A percentile compares a stretch with the other conserved stretches of the same genome.
These are phyloP conservation scores for Synchiropus splendidus DNA, from an alignment of 2,113 vertebrate genomes.

Conservation along the genomic window DNA sequence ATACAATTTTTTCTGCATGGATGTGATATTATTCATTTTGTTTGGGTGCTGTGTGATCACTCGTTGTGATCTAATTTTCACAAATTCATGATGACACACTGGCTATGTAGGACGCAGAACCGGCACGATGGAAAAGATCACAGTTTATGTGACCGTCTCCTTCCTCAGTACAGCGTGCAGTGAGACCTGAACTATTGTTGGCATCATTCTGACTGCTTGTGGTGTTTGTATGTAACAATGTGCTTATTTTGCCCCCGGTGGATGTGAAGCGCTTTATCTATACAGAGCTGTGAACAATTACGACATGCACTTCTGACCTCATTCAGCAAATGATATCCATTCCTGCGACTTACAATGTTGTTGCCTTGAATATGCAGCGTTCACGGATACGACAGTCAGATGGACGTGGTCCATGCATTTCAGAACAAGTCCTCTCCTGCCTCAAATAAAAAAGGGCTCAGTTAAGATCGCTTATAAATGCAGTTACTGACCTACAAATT, in stretches of 20 bases:
- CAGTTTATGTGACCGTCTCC: slow-evolving; percentile 49
- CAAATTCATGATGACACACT: slow-evolving; percentile 24
- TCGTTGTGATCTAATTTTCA: slow-evolving; percentile 16
- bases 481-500: too few relatives aligned
- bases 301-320: slow-evolving; percentile 54
- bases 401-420: too few relatives aligned
- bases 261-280: slow-evolving; percentile 18
- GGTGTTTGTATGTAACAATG: slow-evolving; percentile 32
- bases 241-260: slow-evolving; percentile 29
- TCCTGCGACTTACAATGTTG: neutral
- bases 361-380: too few relatives aligned
- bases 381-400: too few relatives aligned
- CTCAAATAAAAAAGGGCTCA: too few relatives aligned
- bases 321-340: slow-evolving; percentile 9
- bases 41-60: slow-evolving; percentile 35
- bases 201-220: slow-evolving; percentile 39
- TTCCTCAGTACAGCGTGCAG: slow-evolving; percentile 48
- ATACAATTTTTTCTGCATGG: slow-evolving; percentile 26
- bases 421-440: too few relatives aligned
- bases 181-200: slow-evolving; percentile 26
- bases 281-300: slow-evolving; percentile 16
- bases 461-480: too few relatives aligned
- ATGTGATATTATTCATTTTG: slow-evolving; percentile 23
- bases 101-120: slow-evolving; percentile 18
- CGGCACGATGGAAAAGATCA: slow-evolving; percentile 11